Base-by-base conservation (phyloP, 2,888 invertebrate species). In the Scaptomyza caliginosa region DNA sequence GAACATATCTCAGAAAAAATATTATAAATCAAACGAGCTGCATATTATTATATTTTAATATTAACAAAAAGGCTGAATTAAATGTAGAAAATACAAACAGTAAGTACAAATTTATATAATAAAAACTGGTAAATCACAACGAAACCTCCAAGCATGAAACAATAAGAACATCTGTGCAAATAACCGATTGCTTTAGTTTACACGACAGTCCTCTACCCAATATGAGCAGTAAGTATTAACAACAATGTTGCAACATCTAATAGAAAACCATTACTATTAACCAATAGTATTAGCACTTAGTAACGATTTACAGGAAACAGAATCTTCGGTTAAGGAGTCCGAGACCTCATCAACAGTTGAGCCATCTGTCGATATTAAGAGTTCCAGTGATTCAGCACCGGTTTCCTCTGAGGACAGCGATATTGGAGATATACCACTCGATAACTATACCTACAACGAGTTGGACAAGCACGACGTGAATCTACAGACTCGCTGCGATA, bases 381-480 rank as follows among this genome's bases (percentile, higher is more conserved):
- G 2, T 11, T 11, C 26, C 1, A 1, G 0, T 4, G n/a, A 1
- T n/a, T 3, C 16, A 6, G 11, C 6, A 13, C 6, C 6, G 11
- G 30, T 3, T 2, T 6, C 77, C 13, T 86, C 86, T 36, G 42
- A 38, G 0, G 46, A 63, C 1, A 16, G 0, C 11, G 34, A 19
- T 17, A 50, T 60, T 34, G 69, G 66, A 0, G 17, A 10, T 1
- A 48, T 67, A n/a, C 67, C 71, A 0, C 17, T 2, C 1, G 60
- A 77, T n/a, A 83, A 72, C 28, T 0, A 21, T 0, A 11, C 3
- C 0, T 64, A n/a, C 23, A 19, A 1, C 0, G 51, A 78, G 51
- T 67, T 71, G 1, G 77, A 72, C 17, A 66, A 77, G 1, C 73
- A 60, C 4, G 74, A 86, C 58, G 46, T 70, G 0, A 26, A 21